Evolutionary conservation across 2,797 vertebrate species (phyloP).

Genomic region (Gadopsis marmoratus): DNA sequence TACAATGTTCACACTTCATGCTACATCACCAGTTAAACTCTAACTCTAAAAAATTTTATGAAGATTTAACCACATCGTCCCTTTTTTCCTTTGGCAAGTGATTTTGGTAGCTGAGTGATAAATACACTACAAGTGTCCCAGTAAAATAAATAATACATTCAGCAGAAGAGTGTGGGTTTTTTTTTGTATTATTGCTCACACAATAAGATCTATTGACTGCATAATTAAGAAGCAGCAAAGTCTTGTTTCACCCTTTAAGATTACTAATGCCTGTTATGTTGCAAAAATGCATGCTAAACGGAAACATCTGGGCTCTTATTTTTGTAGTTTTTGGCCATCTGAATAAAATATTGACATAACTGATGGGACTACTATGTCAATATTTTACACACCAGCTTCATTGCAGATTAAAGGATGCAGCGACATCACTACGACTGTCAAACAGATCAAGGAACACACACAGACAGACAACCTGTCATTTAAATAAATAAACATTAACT

Average conservation of each 20-base stretch:
- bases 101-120: constrained; percentile 11
- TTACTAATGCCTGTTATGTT: not conserved
- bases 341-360: too few species aligned
- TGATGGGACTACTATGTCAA: too few species aligned
- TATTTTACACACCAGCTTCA: not conserved
- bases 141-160: constrained; percentile 10
- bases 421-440: not conserved
- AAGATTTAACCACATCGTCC: not conserved
- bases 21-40: not conserved
- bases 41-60: not conserved
- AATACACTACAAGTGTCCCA: not conserved
- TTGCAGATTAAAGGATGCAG: constrained; percentile 5
- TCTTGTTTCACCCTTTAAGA: constrained; percentile 9
- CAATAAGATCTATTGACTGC: not conserved
- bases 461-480: not conserved
- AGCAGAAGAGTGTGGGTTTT: not conserved
- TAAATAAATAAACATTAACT: constrained; percentile 8
- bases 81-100: constrained; percentile 25
- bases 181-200: constrained; percentile 1
- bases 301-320: not conserved
- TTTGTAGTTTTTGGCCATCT: constrained; percentile 4
- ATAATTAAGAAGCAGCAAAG: constrained; percentile 13
- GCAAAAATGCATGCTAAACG: not conserved
- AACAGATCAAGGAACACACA: not conserved
- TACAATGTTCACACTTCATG: not conserved